These are phyloP conservation scores for Penaeus monodon DNA, from an alignment of 2,888 invertebrate genomes.

Conservation along the genomic window DNA sequence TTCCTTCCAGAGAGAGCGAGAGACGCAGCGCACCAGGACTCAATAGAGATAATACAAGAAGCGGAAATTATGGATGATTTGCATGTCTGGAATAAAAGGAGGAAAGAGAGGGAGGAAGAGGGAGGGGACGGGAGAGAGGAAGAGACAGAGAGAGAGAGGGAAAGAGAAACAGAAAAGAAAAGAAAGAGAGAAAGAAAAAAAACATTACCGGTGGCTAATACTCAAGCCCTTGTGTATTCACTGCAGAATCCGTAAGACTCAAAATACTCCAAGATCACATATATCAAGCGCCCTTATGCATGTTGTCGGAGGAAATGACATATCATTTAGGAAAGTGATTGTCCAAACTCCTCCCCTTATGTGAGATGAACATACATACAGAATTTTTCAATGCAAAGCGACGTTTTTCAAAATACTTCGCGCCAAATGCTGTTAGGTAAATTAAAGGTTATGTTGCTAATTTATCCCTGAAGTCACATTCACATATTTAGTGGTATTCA, in stretches of 20 bases:
- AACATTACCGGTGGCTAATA: slow-evolving; percentile 30
- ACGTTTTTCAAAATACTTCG: slow-evolving; percentile 17
- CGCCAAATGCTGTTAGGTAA: not conserved
- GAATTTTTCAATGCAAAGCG: not conserved
- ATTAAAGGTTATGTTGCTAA: too few species aligned
- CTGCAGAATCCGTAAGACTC: slow-evolving; percentile 37
- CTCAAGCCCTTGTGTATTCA: slow-evolving; percentile 28
- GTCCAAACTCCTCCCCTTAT: slow-evolving; percentile 44
- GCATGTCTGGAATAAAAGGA: slow-evolving; percentile 24
- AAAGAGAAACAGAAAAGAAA: not conserved
- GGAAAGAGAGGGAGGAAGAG: too few species aligned
- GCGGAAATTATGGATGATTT: slow-evolving; percentile 48
- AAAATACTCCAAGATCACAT: slow-evolving; percentile 29
- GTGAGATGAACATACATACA: slow-evolving; percentile 15
- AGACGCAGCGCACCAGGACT: not conserved
- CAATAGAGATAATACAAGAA: slow-evolving; percentile 22
- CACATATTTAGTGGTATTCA: too few species aligned
- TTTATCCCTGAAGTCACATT: too few species aligned
- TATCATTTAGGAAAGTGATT: slow-evolving; percentile 60
- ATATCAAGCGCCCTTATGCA: slow-evolving; percentile 45
- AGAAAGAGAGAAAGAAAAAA: slow-evolving; percentile 23
- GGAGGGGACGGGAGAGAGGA: too few species aligned
- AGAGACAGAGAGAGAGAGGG: not conserved
- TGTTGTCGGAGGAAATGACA: slow-evolving; percentile 50
- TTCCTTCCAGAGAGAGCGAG: not conserved